phyloP scores from a whole-genome alignment of 2,888 invertebrate genomes.

The Gymnocheta viridis region DNA sequence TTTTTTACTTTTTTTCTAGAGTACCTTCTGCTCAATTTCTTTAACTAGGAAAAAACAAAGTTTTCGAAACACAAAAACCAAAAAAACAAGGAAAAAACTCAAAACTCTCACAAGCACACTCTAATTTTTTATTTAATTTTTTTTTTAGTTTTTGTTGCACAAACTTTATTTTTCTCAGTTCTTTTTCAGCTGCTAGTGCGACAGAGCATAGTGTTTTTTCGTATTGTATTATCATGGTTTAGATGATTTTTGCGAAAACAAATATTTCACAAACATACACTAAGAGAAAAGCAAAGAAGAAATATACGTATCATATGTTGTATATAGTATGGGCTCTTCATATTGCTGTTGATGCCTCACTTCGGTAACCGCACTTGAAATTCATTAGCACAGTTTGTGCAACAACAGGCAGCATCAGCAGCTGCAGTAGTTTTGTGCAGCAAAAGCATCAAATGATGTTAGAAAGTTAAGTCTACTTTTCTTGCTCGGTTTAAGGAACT shows the following conservation, averaged over 20 bases:
- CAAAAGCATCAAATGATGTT: constrained; percentile 53
- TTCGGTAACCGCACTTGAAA: constrained; percentile 66
- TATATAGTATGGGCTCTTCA: constrained; percentile 13
- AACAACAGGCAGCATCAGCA: constrained; percentile 32
- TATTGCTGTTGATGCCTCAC: constrained; percentile 55
- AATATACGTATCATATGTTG: neutral
- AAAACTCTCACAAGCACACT: neutral
- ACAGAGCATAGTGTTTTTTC: constrained; percentile 20
- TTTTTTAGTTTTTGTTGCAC: constrained; percentile 39
- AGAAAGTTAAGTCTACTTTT: constrained; percentile 53
- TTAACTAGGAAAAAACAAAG: constrained; percentile 37
- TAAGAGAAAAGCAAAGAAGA: neutral
- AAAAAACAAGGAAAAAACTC: neutral
- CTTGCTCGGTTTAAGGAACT: constrained; percentile 4
- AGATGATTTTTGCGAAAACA: constrained; percentile 21
- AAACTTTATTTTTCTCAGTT: constrained; percentile 36
- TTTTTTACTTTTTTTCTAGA: constrained; percentile 21
- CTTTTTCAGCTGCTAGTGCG: constrained; percentile 33
- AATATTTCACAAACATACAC: constrained; percentile 31
- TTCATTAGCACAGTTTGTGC: constrained; percentile 66
- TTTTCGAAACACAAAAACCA: constrained; percentile 29
- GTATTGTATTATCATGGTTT: constrained; percentile 47
- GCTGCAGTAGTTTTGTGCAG: constrained; percentile 5
- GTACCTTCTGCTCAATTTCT: constrained; percentile 62
- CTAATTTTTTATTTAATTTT: neutral